Evolutionary conservation across 2,797 vertebrate genomes (phyloP).

Genomic region (Acanthurus lineatus): DNA sequence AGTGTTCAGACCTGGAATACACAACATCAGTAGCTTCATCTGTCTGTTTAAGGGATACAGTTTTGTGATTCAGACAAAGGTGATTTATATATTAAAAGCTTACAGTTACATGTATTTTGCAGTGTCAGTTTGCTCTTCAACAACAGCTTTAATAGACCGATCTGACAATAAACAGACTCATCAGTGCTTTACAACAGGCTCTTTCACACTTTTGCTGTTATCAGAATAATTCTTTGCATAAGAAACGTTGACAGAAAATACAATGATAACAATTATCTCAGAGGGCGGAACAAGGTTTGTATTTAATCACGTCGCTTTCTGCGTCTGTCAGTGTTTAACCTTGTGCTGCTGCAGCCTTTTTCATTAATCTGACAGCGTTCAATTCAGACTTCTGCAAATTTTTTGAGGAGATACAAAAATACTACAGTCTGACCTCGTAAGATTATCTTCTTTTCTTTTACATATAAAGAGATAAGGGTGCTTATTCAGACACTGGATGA

Average conservation of each 20-base stretch:
- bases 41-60: neutral
- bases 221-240: neutral
- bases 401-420: neutral
- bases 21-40: neutral
- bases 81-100: neutral
- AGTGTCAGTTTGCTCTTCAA: too few species aligned
- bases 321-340: neutral
- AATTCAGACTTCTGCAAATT: neutral
- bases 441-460: neutral
- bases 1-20: too few species aligned
- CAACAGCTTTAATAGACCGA: too few species aligned
- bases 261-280: neutral
- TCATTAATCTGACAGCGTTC: neutral
- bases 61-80: neutral
- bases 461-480: neutral
- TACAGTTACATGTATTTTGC: too few species aligned
- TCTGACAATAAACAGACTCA: too few species aligned
- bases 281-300: too few species aligned
- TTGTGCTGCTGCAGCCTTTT: neutral
- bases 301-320: neutral
- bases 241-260: neutral
- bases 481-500: neutral
- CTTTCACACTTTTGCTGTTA: neutral
- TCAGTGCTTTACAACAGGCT: neutral
- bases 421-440: neutral